Percentiles rank a stretch among this genome's conserved stretches.
phyloP scores from a whole-genome alignment of 2,797 vertebrate genomes.

The Epinephelus awoara region DNA sequence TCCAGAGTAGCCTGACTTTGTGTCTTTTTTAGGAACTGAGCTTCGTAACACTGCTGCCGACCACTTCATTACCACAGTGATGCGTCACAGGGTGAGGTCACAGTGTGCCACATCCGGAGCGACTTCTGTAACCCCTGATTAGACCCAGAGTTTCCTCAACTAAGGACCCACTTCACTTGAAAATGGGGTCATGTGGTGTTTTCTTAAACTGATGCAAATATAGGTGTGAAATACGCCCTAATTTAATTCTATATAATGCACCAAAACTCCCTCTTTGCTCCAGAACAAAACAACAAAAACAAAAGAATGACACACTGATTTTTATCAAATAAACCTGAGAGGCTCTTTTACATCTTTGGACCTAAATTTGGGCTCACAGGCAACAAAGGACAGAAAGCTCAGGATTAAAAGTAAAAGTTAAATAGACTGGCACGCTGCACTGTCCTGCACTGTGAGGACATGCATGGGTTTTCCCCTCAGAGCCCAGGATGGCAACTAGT shows the following conservation, averaged over 20 bases:
- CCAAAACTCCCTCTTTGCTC: neutral
- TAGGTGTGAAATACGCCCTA: neutral
- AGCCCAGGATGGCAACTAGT: constrained; percentile 59
- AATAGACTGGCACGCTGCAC: neutral
- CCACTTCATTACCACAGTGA: constrained; percentile 20
- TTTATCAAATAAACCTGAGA: constrained; percentile 2
- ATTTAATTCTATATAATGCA: neutral
- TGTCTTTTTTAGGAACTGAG: neutral
- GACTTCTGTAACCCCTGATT: constrained; percentile 11
- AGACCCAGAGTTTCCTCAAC: neutral
- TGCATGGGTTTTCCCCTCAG: constrained; percentile 44
- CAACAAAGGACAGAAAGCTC: neutral
- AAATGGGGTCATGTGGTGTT: neutral
- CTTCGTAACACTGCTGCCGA: neutral
- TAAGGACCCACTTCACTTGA: neutral
- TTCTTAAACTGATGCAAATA: neutral
- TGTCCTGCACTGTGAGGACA: neutral
- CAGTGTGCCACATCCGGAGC: constrained; percentile 8
- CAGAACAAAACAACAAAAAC: neutral
- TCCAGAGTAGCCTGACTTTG: neutral
- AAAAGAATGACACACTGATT: neutral
- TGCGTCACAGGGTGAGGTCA: constrained; percentile 36
- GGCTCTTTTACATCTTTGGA: neutral
- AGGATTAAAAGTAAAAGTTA: neutral
- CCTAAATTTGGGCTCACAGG: neutral